Conservation (phyloP, 2,888 invertebrate genomes). For the Tortricodes alternella region DNA sequence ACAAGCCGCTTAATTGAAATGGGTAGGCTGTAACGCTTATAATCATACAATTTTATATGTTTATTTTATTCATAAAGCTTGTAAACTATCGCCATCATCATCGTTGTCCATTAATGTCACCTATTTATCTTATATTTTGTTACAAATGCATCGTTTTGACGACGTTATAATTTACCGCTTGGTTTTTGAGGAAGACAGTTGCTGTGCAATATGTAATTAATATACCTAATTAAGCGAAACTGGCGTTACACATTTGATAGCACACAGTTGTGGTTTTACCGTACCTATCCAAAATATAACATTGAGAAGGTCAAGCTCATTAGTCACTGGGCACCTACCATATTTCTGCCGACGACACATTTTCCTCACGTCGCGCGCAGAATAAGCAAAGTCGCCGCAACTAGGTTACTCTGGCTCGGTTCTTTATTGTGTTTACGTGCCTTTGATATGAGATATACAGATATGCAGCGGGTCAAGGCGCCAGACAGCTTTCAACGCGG, state of each 20-base stretch:
- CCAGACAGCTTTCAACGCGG: conserved; percentile 73
- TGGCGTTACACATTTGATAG: conserved; percentile 27
- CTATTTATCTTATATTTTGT: too few relatives aligned
- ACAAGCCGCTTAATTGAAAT: not conserved
- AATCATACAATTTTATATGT: not conserved
- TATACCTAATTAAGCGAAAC: not conserved
- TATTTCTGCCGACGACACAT: conserved; percentile 36
- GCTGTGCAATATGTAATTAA: not conserved
- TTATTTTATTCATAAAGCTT: not conserved
- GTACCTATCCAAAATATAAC: not conserved
- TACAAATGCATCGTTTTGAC: too few relatives aligned
- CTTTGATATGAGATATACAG: conserved; percentile 76
- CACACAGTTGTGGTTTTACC: conserved; percentile 34
- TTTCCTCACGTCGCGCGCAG: conserved; percentile 54
- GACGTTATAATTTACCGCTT: too few relatives aligned
- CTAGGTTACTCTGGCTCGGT: conserved; percentile 73
- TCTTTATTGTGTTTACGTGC: conserved; percentile 81
- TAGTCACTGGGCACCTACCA: conserved; percentile 32
- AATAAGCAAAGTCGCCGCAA: conserved; percentile 67
- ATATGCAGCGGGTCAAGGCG: conserved; percentile 75
- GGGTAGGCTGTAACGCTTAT: not conserved
- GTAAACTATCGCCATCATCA: not conserved
- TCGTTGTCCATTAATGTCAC: not conserved
- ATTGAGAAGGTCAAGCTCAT: conserved; percentile 2
- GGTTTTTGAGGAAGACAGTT: too few relatives aligned